Conservation (phyloP, 2,888 invertebrate species). For the Harmothoe impar region DNA sequence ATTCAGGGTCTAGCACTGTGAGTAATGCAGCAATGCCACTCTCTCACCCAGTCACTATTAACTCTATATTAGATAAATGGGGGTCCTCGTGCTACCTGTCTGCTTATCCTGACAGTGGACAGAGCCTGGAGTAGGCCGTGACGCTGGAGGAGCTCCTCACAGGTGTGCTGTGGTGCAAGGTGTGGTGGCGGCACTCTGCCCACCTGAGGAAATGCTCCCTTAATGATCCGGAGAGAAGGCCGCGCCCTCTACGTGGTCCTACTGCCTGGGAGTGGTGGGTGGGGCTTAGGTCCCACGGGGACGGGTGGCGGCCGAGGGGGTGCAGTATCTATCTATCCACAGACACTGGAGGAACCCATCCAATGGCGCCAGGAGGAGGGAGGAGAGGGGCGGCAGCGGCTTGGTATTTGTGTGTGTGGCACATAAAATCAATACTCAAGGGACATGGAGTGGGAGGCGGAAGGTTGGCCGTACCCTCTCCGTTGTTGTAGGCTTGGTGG, state of each 20-base stretch:
- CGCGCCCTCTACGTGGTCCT: background rate
- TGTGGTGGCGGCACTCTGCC: slow-evolving; percentile 16
- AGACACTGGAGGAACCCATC: background rate
- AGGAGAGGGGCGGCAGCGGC: background rate
- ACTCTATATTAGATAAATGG: no score
- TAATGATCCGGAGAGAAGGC: background rate
- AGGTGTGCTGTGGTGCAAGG: background rate
- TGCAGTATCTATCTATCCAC: no score
- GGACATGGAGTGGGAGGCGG: background rate
- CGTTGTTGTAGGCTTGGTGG: background rate
- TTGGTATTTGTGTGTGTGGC: slow-evolving; percentile 18
- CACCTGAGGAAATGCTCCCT: background rate
- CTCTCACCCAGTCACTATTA: no score
- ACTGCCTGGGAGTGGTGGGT: no score
- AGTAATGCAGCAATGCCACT: no score
- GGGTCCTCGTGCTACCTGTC: no score
- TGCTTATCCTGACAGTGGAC: no score
- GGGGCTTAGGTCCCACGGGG: no score
- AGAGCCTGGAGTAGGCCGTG: no score
- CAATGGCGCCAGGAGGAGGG: background rate
- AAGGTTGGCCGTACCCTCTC: background rate
- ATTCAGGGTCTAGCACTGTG: no score
- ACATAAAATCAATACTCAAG: slow-evolving; percentile 28
- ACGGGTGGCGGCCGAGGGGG: no score
- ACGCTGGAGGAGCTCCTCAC: background rate